Conservation (phyloP, 2,113 vertebrate species). For the Syngnathus floridae region DNA sequence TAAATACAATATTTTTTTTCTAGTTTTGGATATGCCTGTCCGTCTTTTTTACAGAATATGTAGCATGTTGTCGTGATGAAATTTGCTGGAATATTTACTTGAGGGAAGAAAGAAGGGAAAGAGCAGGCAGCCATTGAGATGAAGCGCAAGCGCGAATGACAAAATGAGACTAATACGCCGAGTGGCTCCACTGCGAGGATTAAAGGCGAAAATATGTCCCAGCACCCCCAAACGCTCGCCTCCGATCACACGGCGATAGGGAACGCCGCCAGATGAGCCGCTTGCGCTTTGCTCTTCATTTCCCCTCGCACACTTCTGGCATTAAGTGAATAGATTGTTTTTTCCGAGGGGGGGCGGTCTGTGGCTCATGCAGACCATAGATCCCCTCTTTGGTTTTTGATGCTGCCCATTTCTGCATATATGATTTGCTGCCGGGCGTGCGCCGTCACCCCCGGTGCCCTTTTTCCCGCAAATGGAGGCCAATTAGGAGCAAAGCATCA, state of each 20-base stretch:
- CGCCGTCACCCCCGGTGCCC: slow-evolving; percentile 12
- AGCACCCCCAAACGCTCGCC: slow-evolving; percentile 19
- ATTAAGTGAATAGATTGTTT: slow-evolving; percentile 19
- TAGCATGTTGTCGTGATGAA: too few species aligned
- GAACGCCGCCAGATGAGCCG: slow-evolving; percentile 34
- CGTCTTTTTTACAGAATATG: too few species aligned
- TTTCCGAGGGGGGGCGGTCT: slow-evolving; percentile 21
- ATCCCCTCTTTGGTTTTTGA: slow-evolving; percentile 38
- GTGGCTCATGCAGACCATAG: slow-evolving; percentile 20
- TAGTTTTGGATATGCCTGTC: too few species aligned
- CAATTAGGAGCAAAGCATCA: slow-evolving; percentile 9
- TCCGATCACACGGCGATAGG: slow-evolving; percentile 29
- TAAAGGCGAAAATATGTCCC: slow-evolving; percentile 25
- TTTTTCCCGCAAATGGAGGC: slow-evolving; percentile 30
- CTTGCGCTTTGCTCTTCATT: slow-evolving; percentile 30
- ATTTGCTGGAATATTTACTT: background rate
- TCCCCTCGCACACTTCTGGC: background rate
- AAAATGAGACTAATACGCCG: slow-evolving; percentile 16
- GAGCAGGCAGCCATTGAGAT: background rate
- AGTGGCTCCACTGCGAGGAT: slow-evolving; percentile 23
- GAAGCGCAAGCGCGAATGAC: slow-evolving; percentile 5
- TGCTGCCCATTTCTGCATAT: slow-evolving; percentile 28
- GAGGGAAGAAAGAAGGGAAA: background rate
- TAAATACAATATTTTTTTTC: too few species aligned
- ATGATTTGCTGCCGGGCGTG: slow-evolving; percentile 31